Conservation (phyloP, 2,888 invertebrate species). For the Cosmorhoe ocellata region DNA sequence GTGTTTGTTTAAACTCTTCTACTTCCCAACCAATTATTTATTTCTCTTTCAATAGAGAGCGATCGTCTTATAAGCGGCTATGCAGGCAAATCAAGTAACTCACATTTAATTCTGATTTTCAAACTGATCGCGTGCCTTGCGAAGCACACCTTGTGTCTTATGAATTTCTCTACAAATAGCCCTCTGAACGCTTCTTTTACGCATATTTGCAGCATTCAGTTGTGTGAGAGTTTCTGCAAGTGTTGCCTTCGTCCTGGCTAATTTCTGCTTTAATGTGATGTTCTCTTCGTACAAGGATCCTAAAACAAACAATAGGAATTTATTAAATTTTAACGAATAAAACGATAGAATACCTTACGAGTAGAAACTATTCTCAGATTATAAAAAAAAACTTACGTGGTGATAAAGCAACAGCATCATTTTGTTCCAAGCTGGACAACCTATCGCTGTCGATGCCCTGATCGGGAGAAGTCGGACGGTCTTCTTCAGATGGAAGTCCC, state of each 20-base stretch:
- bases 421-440: slow-evolving; percentile 84
- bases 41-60: not conserved
- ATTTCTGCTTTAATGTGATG: slow-evolving; percentile 85
- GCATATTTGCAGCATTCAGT: slow-evolving; percentile 88
- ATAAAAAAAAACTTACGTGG: slow-evolving; percentile 60
- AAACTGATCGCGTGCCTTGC: slow-evolving; percentile 88
- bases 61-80: slow-evolving; percentile 13
- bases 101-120: slow-evolving; percentile 65
- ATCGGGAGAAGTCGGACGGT: slow-evolving; percentile 88
- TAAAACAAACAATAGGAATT: slow-evolving; percentile 41
- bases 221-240: slow-evolving; percentile 90
- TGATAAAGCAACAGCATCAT: slow-evolving; percentile 69
- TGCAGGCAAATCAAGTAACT: slow-evolving; percentile 1
- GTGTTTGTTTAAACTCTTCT: not conserved
- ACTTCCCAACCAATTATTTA: not conserved
- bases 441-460: slow-evolving; percentile 94
- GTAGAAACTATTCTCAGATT: not conserved
- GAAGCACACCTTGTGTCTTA: slow-evolving; percentile 89
- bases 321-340: not conserved
- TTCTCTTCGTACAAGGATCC: slow-evolving; percentile 84
- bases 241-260: slow-evolving; percentile 87
- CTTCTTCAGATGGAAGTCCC: slow-evolving; percentile 61
- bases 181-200: slow-evolving; percentile 91
- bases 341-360: not conserved
- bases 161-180: slow-evolving; percentile 91